A percentile compares a stretch with the other conserved stretches of the same genome.
Conservation (phyloP, 2,113 vertebrate genomes). For the Lamprologus tigripictilis region DNA sequence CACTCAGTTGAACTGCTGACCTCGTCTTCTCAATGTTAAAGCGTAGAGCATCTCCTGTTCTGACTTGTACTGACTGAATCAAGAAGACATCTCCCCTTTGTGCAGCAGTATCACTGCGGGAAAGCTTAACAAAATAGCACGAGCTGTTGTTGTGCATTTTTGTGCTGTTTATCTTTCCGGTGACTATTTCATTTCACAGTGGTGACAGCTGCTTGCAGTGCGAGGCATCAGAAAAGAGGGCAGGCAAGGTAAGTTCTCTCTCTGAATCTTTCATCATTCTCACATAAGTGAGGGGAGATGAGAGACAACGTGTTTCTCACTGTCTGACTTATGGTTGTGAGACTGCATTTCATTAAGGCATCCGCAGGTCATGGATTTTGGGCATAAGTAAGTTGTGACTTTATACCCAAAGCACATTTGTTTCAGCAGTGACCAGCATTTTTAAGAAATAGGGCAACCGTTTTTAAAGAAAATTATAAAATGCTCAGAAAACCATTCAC, state of each 20-base stretch:
- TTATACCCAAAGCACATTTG: neutral
- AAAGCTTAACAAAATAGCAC: neutral
- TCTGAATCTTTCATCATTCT: neutral
- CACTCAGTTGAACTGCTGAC: neutral
- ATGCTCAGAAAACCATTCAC: neutral
- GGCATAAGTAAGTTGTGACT: neutral
- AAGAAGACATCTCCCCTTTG: neutral
- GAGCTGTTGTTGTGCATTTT: neutral
- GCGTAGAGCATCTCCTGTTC: neutral
- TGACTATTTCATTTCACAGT: neutral
- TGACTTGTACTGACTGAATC: neutral
- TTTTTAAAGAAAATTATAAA: neutral
- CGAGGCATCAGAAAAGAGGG: neutral
- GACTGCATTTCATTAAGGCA: neutral
- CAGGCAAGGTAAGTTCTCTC: neutral
- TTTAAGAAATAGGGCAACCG: neutral
- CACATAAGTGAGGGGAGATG: neutral
- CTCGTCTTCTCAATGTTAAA: neutral
- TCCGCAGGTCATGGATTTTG: neutral
- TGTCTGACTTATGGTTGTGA: neutral
- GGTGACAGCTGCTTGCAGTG: conserved; percentile 1
- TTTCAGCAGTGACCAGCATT: neutral
- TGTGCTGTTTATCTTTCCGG: neutral
- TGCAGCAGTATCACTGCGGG: neutral
- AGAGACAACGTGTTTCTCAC: neutral